These are phyloP conservation scores for Psilanteris sp. DNA, from an alignment of 1,140 invertebrate species.

Conservation along the genomic window DNA sequence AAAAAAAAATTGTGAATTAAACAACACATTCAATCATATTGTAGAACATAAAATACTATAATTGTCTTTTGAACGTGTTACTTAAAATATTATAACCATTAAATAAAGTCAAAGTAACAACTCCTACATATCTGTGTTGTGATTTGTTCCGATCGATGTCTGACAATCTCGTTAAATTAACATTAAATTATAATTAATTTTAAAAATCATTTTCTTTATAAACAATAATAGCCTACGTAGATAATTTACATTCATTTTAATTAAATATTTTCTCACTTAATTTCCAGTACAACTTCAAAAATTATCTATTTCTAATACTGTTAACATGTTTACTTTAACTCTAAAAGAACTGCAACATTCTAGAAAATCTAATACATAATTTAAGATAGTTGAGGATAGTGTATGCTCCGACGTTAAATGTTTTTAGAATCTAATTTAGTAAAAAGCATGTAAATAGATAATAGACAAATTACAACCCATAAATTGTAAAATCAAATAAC, in stretches of 20 bases:
- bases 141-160: conserved; percentile 53
- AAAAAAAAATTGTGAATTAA: too few relatives aligned
- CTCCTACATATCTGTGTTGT: conserved; percentile 61
- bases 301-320: too few relatives aligned
- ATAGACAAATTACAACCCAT: conserved; percentile 8
- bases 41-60: conserved; percentile 35
- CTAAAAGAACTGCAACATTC: too few relatives aligned
- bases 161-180: conserved; percentile 46
- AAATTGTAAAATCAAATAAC: conserved; percentile 38
- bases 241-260: too few relatives aligned
- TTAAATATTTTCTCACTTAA: too few relatives aligned
- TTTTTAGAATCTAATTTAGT: conserved; percentile 48
- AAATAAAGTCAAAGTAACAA: conserved; percentile 46
- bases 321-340: too few relatives aligned
- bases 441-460: conserved; percentile 27
- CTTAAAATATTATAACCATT: conserved; percentile 44
- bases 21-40: conserved; percentile 8
- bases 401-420: conserved; percentile 37
- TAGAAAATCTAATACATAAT: conserved; percentile 8
- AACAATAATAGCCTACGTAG: too few relatives aligned
- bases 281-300: too few relatives aligned
- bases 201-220: too few relatives aligned
- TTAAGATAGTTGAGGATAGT: conserved; percentile 32
- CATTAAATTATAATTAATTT: conserved; percentile 9
- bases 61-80: conserved; percentile 49